Base-by-base conservation (phyloP, 2,797 vertebrate genomes). In the Lutjanus campechanus region DNA sequence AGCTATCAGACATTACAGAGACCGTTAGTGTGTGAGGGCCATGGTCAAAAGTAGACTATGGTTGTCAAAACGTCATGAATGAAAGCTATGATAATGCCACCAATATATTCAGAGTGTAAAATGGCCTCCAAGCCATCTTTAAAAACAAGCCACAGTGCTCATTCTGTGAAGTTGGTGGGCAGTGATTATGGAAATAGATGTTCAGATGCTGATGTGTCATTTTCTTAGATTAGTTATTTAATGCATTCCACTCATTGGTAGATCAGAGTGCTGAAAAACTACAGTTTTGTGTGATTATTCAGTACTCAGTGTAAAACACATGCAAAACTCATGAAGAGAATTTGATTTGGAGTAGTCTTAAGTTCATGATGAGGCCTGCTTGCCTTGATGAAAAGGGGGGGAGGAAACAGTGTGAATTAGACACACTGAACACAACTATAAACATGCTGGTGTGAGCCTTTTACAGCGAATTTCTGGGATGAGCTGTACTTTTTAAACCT, bases 401-500 rank as follows among this genome's bases (percentile, higher is more conserved):
- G 13, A 17, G 61, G 46, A 29, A 75, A 59, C 41, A 5, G 3
- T 20, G 53, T 46, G 46, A 82, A 63, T 79, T 8, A 73, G 25
- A 65, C 5, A 12, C n/a, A 19, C 46, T 3, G 20, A 67, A 29
- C 11, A 10, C 43, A 53, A 41, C 12, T 16, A 40, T 58, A 60
- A 73, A 76, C 54, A 46, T 55, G 69, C 56, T 49, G 58, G 6
- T 46, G 43, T 4, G 0, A 74, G 62, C 22, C 25, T 66, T 72
- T 75, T 50, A 76, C 17, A 66, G 29, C 25, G 41, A 64, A 9
- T 81, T 65, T 69, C 68, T 55, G 77, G 47, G 20, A 58, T 56
- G 71, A 76, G 72, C 60, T 64, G n/a, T 44, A 49, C 82, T 85
- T 82, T 66, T 65, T 66, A 49, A 82, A 87, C 70, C 65, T 72